Conservation (phyloP, 2,797 vertebrate genomes). For the Ctenochaetus hawaiiensis region DNA sequence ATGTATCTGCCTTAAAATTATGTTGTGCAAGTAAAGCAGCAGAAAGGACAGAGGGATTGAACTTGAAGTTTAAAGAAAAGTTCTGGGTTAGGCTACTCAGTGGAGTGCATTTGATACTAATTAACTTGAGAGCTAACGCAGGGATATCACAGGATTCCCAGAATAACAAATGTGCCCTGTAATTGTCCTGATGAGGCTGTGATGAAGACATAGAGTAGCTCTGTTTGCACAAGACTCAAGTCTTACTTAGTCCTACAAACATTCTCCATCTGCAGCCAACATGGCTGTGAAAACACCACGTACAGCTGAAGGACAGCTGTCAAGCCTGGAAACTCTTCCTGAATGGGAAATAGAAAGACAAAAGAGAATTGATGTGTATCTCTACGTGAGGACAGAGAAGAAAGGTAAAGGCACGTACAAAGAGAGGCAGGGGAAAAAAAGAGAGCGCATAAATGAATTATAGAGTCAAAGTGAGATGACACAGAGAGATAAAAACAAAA, state of each 20-base stretch:
- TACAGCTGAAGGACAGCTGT: slow-evolving; percentile 61
- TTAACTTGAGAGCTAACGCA: too few relatives aligned
- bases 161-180: slow-evolving; percentile 2
- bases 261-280: slow-evolving; percentile 43
- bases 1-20: neutral
- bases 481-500: slow-evolving; percentile 73
- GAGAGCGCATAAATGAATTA: slow-evolving; percentile 73
- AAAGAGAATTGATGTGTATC: slow-evolving; percentile 49
- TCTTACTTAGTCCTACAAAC: slow-evolving; percentile 11
- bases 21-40: neutral
- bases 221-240: slow-evolving; percentile 40
- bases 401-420: slow-evolving; percentile 11
- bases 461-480: slow-evolving; percentile 69
- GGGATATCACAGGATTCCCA: neutral
- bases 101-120: neutral
- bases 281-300: slow-evolving; percentile 16
- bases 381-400: slow-evolving; percentile 10
- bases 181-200: slow-evolving; percentile 18
- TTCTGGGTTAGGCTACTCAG: too few relatives aligned
- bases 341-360: neutral
- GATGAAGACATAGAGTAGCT: slow-evolving; percentile 31
- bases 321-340: slow-evolving; percentile 39
- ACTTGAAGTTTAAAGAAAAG: too few relatives aligned
- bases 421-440: neutral
- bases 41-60: neutral